phyloP scores from a whole-genome alignment of 2,797 vertebrate genomes.

The Chiloscyllium punctatum region DNA sequence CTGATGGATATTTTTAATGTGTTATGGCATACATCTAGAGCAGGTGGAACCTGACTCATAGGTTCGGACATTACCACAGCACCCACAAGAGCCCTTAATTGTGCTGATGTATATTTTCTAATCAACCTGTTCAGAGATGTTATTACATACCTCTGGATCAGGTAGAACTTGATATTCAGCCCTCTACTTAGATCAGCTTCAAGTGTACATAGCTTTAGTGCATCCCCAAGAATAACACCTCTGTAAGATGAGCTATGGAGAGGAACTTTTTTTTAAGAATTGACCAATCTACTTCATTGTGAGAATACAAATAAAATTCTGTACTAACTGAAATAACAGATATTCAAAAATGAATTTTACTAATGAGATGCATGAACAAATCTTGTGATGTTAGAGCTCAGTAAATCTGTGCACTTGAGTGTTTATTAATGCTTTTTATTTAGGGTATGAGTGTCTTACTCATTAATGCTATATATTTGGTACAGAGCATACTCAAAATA shows the following conservation, averaged over 20 bases:
- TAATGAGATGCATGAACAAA: not conserved
- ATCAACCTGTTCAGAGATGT: too few relatives aligned
- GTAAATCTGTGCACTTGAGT: not conserved
- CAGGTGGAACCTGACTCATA: too few relatives aligned
- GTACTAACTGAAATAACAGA: conserved; percentile 59
- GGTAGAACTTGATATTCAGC: conserved; percentile 44
- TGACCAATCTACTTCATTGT: conserved; percentile 63
- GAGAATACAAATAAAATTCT: conserved; percentile 58
- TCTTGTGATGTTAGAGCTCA: conserved; percentile 6
- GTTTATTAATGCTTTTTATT: not conserved
- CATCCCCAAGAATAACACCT: conserved; percentile 63
- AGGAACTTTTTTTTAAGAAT: conserved; percentile 54
- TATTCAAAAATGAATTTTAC: conserved; percentile 47
- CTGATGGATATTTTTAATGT: conserved; percentile 38
- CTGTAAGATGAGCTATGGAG: conserved; percentile 60
- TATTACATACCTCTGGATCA: too few relatives aligned
- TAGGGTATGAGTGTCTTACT: not conserved
- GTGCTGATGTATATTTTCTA: too few relatives aligned
- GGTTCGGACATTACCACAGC: too few relatives aligned
- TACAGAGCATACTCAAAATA: not conserved
- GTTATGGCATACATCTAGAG: too few relatives aligned
- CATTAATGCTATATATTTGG: not conserved
- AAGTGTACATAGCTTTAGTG: conserved; percentile 52
- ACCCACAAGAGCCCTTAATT: too few relatives aligned
- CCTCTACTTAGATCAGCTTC: conserved; percentile 56